Conservation (phyloP, 2,888 invertebrate genomes). For the Hecatera dysodea region DNA sequence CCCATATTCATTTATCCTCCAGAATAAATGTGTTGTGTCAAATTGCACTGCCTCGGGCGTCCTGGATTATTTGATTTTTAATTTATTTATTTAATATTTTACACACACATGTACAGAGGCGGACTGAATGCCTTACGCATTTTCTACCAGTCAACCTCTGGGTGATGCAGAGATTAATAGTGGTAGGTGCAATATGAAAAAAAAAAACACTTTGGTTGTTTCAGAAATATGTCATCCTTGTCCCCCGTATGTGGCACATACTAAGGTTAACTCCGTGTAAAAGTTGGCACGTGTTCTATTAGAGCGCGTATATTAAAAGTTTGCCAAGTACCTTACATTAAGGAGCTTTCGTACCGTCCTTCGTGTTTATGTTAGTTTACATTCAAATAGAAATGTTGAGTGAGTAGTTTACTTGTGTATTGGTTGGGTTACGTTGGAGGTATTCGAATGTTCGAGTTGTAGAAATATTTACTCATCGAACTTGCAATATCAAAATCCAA, state of each 20-base stretch:
- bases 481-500: not conserved
- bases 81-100: too few relatives aligned
- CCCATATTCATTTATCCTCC: too few relatives aligned
- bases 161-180: too few relatives aligned
- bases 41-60: too few relatives aligned
- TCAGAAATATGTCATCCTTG: conserved; percentile 1
- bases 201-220: not conserved
- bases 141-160: too few relatives aligned
- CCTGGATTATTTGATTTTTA: too few relatives aligned
- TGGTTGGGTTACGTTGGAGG: not conserved
- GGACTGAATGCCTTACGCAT: too few relatives aligned
- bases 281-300: conserved; percentile 77
- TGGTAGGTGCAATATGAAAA: too few relatives aligned
- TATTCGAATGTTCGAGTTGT: not conserved
- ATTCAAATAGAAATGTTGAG: conserved; percentile 45
- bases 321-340: conserved; percentile 81
- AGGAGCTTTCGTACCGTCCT: conserved; percentile 68
- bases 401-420: conserved; percentile 23
- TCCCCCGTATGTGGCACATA: conserved; percentile 37
- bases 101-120: too few relatives aligned
- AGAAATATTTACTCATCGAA: not conserved
- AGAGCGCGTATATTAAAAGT: conserved; percentile 83
- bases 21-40: too few relatives aligned
- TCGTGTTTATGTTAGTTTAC: conserved; percentile 44
- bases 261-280: conserved; percentile 57